These are phyloP conservation scores for Dromococcyx pavoninus DNA, from an alignment of 2,797 vertebrate species.

Conservation along the genomic window DNA sequence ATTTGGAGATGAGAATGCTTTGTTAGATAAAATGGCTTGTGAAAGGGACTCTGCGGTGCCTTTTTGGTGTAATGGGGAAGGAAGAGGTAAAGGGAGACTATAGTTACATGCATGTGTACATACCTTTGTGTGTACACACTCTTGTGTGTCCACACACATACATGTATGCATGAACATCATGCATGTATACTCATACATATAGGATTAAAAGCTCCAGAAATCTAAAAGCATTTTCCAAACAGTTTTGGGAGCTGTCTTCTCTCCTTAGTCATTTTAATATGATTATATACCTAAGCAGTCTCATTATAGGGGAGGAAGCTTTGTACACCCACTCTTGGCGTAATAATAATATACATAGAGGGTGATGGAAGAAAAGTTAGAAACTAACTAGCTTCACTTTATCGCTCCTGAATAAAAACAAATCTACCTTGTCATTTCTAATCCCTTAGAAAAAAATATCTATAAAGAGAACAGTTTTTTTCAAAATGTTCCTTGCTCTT, in stretches of 20 bases:
- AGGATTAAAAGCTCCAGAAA: not conserved
- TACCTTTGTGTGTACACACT: not conserved
- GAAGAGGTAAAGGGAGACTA: not conserved
- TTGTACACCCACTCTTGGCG: slow-evolving; percentile 51
- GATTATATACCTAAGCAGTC: slow-evolving; percentile 38
- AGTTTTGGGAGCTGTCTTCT: not conserved
- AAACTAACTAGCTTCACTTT: slow-evolving; percentile 36
- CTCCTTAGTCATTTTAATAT: slow-evolving; percentile 7
- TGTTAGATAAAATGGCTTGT: slow-evolving; percentile 4
- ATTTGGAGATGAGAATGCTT: not conserved
- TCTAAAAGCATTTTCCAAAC: not conserved
- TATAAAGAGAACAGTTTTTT: not conserved
- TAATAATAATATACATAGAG: slow-evolving; percentile 32
- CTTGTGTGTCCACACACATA: too few species aligned
- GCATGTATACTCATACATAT: not conserved
- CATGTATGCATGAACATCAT: not conserved
- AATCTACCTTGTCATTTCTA: slow-evolving; percentile 18
- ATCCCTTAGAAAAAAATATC: not conserved
- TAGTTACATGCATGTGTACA: not conserved
- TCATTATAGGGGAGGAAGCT: slow-evolving; percentile 34
- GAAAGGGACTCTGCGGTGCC: not conserved
- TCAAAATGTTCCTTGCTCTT: not conserved
- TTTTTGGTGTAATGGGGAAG: not conserved
- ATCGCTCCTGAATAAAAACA: slow-evolving; percentile 50
- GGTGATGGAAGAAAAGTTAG: slow-evolving; percentile 6